Evolutionary conservation across 2,113 vertebrate species (phyloP).

Genomic region (Neolamprologus toae): DNA sequence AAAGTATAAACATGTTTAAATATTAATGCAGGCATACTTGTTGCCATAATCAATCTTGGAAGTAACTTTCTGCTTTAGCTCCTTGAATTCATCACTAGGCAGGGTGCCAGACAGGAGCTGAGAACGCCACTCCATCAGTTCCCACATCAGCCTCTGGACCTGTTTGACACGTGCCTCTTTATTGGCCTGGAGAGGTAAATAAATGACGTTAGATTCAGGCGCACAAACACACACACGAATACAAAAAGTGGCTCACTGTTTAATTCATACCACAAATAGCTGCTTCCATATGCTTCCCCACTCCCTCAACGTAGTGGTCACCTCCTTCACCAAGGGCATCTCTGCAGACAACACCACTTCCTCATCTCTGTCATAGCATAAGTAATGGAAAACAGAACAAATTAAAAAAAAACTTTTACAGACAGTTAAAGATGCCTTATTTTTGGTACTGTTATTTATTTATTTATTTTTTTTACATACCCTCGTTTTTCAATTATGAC

Average conservation of each 20-base stretch:
- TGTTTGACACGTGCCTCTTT: conserved; percentile 78
- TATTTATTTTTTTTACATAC: conserved; percentile 53
- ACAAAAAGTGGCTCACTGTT: neutral
- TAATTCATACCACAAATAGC: conserved; percentile 84
- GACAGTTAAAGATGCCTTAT: neutral
- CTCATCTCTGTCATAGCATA: conserved; percentile 65
- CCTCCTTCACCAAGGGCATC: conserved; percentile 94
- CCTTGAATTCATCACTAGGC: conserved; percentile 94
- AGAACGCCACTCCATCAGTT: conserved; percentile 95
- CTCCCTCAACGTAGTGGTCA: conserved; percentile 90
- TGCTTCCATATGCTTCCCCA: conserved; percentile 98
- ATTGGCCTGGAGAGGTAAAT: conserved; percentile 67
- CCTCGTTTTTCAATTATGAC: conserved; percentile 80
- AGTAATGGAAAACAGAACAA: neutral
- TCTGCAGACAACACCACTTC: conserved; percentile 80
- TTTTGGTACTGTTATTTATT: neutral
- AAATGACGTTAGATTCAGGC: neutral
- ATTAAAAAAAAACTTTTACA: neutral
- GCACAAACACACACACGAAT: neutral
- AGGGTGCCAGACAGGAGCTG: conserved; percentile 94
- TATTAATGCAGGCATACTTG: conserved; percentile 72
- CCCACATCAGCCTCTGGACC: conserved; percentile 89
- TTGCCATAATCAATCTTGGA: conserved; percentile 98
- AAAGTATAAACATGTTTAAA: neutral
- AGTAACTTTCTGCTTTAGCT: conserved; percentile 97